A percentile compares a stretch with the other conserved stretches of the same genome.
These are phyloP conservation scores for Isoperla grammatica DNA, from an alignment of 2,888 invertebrate species.

Conservation along the genomic window DNA sequence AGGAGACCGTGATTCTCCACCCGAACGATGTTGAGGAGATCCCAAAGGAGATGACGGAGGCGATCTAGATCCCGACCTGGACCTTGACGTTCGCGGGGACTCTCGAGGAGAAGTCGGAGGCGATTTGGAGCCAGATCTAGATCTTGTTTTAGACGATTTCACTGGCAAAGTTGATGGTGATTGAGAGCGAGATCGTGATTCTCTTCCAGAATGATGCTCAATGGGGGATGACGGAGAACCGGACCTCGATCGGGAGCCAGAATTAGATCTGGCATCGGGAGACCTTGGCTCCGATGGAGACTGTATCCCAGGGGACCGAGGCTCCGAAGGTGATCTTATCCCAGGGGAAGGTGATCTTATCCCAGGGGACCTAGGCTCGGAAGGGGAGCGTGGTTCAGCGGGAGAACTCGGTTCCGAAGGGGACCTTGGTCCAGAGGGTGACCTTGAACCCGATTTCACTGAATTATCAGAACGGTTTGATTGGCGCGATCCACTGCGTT, in stretches of 20 bases:
- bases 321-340: conserved; percentile 1
- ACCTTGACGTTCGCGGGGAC: conserved; percentile 24
- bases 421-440: neutral
- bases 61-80: conserved; percentile 34
- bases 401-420: conserved; percentile 14
- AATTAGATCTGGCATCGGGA: conserved; percentile 2
- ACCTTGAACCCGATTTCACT: neutral
- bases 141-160: conserved; percentile 30
- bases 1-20: too few species aligned
- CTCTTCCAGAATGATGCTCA: conserved; percentile 29
- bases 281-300: conserved; percentile 10
- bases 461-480: conserved; percentile 9
- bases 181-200: conserved; percentile 26
- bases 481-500: neutral
- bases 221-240: conserved; percentile 28
- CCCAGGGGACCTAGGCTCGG: neutral
- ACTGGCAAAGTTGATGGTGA: conserved; percentile 33
- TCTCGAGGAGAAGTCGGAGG: neutral
- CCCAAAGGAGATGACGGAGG: conserved; percentile 5
- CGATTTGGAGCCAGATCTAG: conserved; percentile 34
- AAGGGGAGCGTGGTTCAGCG: neutral
- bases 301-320: conserved; percentile 16
- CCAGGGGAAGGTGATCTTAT: neutral
- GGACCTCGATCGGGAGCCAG: conserved; percentile 32
- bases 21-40: neutral